Base-by-base conservation (phyloP, 2,113 vertebrate species). In the Clarias batrachus region DNA sequence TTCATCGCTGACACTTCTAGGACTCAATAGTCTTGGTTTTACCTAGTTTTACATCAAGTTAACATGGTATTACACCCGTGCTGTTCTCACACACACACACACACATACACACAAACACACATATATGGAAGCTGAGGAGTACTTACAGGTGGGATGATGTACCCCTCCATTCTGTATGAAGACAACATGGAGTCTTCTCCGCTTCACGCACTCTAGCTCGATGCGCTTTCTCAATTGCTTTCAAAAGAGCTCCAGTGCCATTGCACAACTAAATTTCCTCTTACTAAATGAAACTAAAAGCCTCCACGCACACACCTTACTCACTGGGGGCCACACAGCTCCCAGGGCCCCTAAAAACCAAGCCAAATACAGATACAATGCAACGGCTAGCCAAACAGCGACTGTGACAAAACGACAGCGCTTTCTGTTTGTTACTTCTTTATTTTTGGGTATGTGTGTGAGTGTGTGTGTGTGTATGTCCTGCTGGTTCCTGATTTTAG, bases 201-300 rank as follows among this genome's bases (percentile, higher is more conserved):
- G 90, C 89, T 81, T 83, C 86, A 91, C 90, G 88, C 88, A 90
- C 88, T 90, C 85, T 89, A 91, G 90, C n/a, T 88, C 90, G 92
- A 91, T 86, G 86, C 88, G 89, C 81, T 90, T 92, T 93, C 93
- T 94, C 89, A 91, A 92, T 92, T 91, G 91, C 93, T 95, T 95
- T 95, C 94, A 96, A 96, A 96, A 95, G 93, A 84, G 94, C 94
- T 93, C 93, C 82, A 83, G 91, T 92, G 92, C 90, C 95, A 95
- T 96, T 95, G 94, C 95, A 95, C 94, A 95, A 95, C 92, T 91
- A 94, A 95, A 95, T 95, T 95, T 95, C 94, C 94, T 95, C 93
- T 94, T 93, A 89, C 90, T 93, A 92, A 94, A 94, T 92, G 89
- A 93, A 93, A 92, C 88, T 86, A 81, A 91, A 48, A 93, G 90